Evolutionary conservation across 2,888 invertebrate species (phyloP), one percentile per base, ranked within the genome.

Genomic region (Sesia bembeciformis): DNA sequence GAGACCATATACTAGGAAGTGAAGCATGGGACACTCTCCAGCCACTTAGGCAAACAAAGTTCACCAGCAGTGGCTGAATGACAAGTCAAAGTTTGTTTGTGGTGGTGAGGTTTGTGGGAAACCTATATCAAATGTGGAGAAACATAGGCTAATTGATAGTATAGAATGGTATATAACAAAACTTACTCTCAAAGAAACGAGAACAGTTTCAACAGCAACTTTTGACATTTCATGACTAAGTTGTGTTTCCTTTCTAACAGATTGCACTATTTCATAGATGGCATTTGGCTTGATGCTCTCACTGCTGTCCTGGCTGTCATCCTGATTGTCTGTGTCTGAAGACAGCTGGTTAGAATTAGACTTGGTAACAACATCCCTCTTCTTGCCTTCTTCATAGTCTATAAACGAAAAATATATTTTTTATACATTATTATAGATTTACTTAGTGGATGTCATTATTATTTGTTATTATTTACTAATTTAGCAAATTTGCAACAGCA

Each of bases 191-290:
- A 90, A 75, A 23, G 88, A 86, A 55, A 75, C 89, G 1, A 95
- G 90, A 0, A 97, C 95, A 49, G 96, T 95, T 58, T 94, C 94
- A 42, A 96, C 92, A 7, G 96, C 96, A 55, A 96, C 92, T 75
- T 95, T 94, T 0, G 96, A 96, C 91, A 95, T 92, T 66, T 96
- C 95, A 80, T 96, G 95, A 66, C 96, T 96, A 46, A 97, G 90
- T 68, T 96, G 95, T 0, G 97, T 96, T 70, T 95, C 95, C 65
- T 93, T 93, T 53, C 97, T 90, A 49, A 97, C 95, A 65, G 93
- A 91, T 75, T 95, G 95, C 4, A 95, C 93, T 60, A 95, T 91
- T 67, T 95, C 94, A 78, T 95, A 96, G 51, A 95, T 80, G 58
- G 90, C 79, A 82, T 91, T 80, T 56, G 91, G 78, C 70, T 87